Evolutionary conservation across 2,113 vertebrate species (phyloP).

Genomic region (Procavia capensis): DNA sequence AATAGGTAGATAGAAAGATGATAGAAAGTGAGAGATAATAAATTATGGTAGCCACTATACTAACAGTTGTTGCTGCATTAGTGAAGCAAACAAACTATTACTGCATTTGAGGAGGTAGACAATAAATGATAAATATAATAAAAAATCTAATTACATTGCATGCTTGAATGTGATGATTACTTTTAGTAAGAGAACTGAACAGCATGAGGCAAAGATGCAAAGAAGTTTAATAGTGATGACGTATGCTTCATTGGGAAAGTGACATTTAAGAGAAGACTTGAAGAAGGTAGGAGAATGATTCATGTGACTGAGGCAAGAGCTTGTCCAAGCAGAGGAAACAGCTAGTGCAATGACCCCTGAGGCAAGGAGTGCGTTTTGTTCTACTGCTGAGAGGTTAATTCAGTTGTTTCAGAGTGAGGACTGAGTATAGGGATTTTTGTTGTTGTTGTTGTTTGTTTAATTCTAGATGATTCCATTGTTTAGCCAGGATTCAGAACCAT

Average conservation of each 20-base stretch:
- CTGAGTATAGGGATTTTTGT: neutral
- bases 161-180: neutral
- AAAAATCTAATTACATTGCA: neutral
- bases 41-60: neutral
- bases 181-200: neutral
- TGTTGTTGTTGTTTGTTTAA: neutral
- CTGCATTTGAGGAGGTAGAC: neutral
- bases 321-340: neutral
- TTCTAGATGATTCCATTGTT: neutral
- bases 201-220: neutral
- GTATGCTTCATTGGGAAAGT: neutral
- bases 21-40: neutral
- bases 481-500: neutral
- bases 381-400: neutral
- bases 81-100: neutral
- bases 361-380: neutral
- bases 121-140: neutral
- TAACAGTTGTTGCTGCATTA: neutral
- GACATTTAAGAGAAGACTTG: neutral
- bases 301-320: neutral
- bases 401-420: neutral
- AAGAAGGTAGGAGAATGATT: neutral
- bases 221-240: neutral
- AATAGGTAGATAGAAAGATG: neutral
- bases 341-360: neutral